Evolutionary conservation across 1,140 invertebrate species (phyloP), one percentile per base, ranked within the genome.

Genomic region (Drosophila sechellia): DNA sequence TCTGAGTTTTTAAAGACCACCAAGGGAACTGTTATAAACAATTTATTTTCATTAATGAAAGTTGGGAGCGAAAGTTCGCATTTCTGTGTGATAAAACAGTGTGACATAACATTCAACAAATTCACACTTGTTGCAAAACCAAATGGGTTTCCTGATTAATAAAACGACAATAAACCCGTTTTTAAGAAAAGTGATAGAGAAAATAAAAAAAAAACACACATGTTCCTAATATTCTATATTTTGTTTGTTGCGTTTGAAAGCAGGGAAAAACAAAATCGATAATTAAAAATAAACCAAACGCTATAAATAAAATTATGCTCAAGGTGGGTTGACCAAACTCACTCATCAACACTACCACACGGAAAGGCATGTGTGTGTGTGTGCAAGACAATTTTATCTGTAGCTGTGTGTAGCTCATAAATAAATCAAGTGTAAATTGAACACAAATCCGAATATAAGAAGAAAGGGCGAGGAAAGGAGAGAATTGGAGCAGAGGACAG

Each of bases 391-490:
- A 10, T 27, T n/a, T 40, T 40, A 55, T 40, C 20, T 27, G 35
- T 48, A 27, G 40, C 17, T 35, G 37, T 54, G 43, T 49, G 56
- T 52, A 43, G 42, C 50, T 48, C 63, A 70, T 68, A 71, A 86
- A 75, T 79, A 86, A 86, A 74, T 78, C 77, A 78, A 81, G 54
- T 80, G 61, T 54, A 79, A 75, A 86, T 78, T 76, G 59, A 79
- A 75, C 69, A 59, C 58, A 71, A 74, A 63, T 74, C 54, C 55
- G 59, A 76, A 58, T 75, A 56, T 64, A 59, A 59, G 35, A 60
- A 54, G 37, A 53, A 55, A 31, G 59, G 57, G 35, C 5, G 25
- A 4, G 15, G 5, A 27, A 6, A 20, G 60, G 45, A 35, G 31
- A 69, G 22, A 35, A 25, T 53, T 39, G 39, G 10, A 59, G 46